These are phyloP conservation scores for Ranitomeya variabilis DNA, from an alignment of 2,113 vertebrate species.

Conservation along the genomic window DNA sequence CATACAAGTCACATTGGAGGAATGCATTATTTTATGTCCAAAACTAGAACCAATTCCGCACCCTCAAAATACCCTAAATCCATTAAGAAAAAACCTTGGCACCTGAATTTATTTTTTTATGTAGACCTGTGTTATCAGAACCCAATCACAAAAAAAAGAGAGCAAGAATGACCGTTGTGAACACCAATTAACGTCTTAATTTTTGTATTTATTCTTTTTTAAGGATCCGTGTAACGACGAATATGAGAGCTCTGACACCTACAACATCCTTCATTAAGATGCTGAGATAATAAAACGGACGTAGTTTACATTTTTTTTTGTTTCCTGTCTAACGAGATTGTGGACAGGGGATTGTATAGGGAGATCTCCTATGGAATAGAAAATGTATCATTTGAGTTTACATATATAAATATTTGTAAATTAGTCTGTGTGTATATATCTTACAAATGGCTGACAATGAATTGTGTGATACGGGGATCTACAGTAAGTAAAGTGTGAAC, in stretches of 20 bases:
- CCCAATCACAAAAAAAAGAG: too few relatives aligned
- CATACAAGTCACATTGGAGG: too few relatives aligned
- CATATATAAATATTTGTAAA: constrained; percentile 24
- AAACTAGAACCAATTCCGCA: too few relatives aligned
- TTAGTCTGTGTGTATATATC: not conserved
- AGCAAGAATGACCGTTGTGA: too few relatives aligned
- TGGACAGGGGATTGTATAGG: not conserved
- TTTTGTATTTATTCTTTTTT: not conserved
- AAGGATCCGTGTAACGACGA: not conserved
- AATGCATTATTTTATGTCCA: too few relatives aligned
- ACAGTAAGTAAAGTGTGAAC: not conserved
- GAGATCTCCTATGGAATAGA: not conserved
- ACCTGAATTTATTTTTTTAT: too few relatives aligned
- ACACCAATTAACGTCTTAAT: not conserved
- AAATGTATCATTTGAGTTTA: constrained; percentile 9
- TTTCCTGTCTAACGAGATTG: not conserved
- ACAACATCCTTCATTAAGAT: constrained; percentile 10
- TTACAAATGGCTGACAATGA: not conserved
- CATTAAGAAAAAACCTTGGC: too few relatives aligned
- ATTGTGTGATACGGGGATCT: not conserved
- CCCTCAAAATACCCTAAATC: too few relatives aligned
- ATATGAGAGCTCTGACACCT: not conserved
- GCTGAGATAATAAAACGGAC: not conserved
- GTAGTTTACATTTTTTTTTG: not conserved
- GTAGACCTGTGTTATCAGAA: too few relatives aligned